These are phyloP conservation scores for Apocrypta bakeri DNA, from an alignment of 1,140 invertebrate species.

Conservation along the genomic window DNA sequence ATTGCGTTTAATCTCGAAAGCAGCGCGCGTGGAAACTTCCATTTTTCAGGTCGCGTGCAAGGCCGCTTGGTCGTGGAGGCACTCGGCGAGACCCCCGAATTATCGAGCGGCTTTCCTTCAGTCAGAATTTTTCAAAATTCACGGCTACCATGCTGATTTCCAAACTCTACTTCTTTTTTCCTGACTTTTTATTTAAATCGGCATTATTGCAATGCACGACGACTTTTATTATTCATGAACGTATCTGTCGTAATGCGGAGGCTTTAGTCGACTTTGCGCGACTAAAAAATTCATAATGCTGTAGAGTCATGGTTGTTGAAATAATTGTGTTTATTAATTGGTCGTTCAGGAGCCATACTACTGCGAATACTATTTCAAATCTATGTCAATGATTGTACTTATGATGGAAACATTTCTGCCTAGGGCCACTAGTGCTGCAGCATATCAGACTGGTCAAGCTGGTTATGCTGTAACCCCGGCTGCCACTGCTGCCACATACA, in stretches of 20 bases:
- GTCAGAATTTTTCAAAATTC: not conserved
- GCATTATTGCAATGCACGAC: not conserved
- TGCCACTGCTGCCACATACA: slow-evolving; percentile 85
- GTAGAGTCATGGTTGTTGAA: not conserved
- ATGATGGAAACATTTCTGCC: slow-evolving; percentile 12
- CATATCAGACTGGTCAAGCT: slow-evolving; percentile 86
- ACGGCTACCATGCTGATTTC: too few species aligned
- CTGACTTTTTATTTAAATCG: not conserved
- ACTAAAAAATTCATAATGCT: not conserved
- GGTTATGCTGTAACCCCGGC: slow-evolving; percentile 88
- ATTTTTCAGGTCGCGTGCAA: slow-evolving; percentile 32
- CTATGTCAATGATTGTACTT: not conserved
- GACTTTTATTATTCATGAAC: not conserved
- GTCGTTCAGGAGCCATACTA: too few species aligned
- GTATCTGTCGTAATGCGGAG: not conserved
- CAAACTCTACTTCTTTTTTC: too few species aligned
- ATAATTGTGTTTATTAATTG: too few species aligned
- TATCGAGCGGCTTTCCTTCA: slow-evolving; percentile 22
- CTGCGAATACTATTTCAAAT: not conserved
- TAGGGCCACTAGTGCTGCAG: slow-evolving; percentile 80
- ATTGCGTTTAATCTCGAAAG: too few species aligned
- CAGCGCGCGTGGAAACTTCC: slow-evolving; percentile 33
- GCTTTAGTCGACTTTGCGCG: not conserved
- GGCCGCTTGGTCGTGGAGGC: not conserved
- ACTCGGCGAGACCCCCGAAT: not conserved